phyloP scores from a whole-genome alignment of 2,113 vertebrate genomes.

The Delphinus delphis region DNA sequence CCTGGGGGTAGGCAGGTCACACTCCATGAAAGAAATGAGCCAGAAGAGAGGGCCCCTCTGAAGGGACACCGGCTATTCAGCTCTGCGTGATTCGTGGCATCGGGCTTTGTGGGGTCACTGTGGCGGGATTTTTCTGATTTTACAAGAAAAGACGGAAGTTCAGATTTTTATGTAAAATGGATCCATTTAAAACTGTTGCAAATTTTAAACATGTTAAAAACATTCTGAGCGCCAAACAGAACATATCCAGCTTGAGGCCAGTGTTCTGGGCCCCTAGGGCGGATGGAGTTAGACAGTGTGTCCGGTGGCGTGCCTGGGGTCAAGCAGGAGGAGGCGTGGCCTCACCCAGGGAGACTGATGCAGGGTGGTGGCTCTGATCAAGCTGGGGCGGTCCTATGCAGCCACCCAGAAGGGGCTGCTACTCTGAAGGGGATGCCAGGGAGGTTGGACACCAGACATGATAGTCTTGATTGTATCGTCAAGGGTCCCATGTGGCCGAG shows the following conservation, averaged over 20 bases:
- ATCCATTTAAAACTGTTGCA: neutral
- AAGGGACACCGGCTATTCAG: neutral
- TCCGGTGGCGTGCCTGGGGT: neutral
- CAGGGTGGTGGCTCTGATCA: neutral
- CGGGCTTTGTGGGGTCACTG: too few relatives aligned
- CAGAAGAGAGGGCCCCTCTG: neutral
- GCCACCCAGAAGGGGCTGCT: neutral
- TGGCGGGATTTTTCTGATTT: neutral
- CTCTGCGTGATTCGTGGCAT: neutral
- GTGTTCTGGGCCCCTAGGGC: neutral
- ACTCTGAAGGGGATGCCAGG: neutral
- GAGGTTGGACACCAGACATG: neutral
- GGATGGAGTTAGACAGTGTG: neutral
- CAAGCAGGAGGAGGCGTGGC: neutral
- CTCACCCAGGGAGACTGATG: neutral
- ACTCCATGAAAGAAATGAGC: neutral
- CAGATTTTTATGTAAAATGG: neutral
- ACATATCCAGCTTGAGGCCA: neutral
- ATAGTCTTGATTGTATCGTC: neutral
- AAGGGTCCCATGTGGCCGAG: neutral
- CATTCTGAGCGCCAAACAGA: neutral
- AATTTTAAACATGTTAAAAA: neutral
- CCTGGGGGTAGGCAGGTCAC: neutral
- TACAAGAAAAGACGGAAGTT: neutral
- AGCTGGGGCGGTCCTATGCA: neutral